Evolutionary conservation across 2,888 invertebrate species (phyloP), one percentile per base, ranked within the genome.

Genomic region (Unio delphinus): DNA sequence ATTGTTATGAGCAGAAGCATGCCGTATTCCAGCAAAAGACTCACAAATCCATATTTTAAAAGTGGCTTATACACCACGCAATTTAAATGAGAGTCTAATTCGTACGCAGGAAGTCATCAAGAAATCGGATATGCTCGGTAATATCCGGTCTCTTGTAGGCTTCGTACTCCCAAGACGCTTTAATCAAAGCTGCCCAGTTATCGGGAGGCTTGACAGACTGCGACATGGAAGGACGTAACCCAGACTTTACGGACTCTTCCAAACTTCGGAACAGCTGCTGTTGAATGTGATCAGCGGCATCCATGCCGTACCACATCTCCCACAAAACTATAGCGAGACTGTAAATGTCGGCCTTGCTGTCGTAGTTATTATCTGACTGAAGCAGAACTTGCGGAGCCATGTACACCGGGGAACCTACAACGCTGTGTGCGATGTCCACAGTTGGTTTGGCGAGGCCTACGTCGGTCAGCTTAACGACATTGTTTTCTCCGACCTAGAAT

Each of bases 351-450:
- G 80, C 76, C 61, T 76, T 72, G 62, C 72, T 55, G 45, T 70
- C 75, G 58, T 75, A 78, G 60, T 75, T 77, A 64, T 73, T 70
- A 61, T 78, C 77, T 62, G 69, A 76, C 61, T 81, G 80, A 20
- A 81, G 72, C 8, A 86, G 79, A 30, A 87, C 82, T 69, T 87
- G 86, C 6, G 87, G 87, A n/a, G 85, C 85, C 83, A 86, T 83
- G 76, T 87, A 87, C 8, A 82, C 83, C 3, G 84, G 84, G 20
- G 84, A 82, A 6, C 86, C 87, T 7, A 82, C 83, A 18, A 78
- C 75, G 28, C 84, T 82, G 20, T 82, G 80, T 11, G 84, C 78
- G 23, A 87, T 84, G 54, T 84, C 82, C 15, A 65, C 64, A 23
- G 76, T 81, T 23, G 74, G 74, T 69, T 87, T 87, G 20, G 86